Evolutionary conservation across 2,888 invertebrate species (phyloP).

Genomic region (Bugulina stolonifera): DNA sequence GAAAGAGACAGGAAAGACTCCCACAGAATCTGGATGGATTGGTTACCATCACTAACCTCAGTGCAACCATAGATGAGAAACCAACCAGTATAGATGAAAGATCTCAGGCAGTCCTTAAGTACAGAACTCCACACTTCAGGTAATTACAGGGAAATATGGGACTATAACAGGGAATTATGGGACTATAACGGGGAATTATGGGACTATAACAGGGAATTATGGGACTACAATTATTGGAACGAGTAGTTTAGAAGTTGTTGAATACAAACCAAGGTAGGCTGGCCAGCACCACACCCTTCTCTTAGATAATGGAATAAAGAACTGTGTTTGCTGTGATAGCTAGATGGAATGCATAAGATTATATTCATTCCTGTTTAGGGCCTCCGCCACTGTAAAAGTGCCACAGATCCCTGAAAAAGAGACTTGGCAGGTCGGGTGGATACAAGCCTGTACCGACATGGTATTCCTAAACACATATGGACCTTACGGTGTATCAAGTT

Average conservation of each 20-base stretch:
- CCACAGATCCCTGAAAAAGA: conserved; percentile 43
- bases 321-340: no score
- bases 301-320: no score
- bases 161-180: no score
- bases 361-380: no score
- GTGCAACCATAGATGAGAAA: conserved; percentile 43
- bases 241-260: no score
- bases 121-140: conserved; percentile 50
- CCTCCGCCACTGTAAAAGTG: conserved; percentile 47
- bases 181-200: no score
- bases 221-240: no score
- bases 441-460: conserved; percentile 53
- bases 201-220: no score
- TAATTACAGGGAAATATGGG: no score
- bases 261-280: no score
- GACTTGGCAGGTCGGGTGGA: conserved; percentile 52
- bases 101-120: conserved; percentile 45
- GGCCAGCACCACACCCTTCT: no score
- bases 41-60: conserved; percentile 11
- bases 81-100: conserved; percentile 47
- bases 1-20: neutral
- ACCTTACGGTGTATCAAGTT: conserved; percentile 51
- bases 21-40: conserved; percentile 23
- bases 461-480: conserved; percentile 51
- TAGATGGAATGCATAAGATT: no score